These are phyloP conservation scores for Muscicapa comitata DNA, from an alignment of 2,797 vertebrate genomes.

Conservation along the genomic window DNA sequence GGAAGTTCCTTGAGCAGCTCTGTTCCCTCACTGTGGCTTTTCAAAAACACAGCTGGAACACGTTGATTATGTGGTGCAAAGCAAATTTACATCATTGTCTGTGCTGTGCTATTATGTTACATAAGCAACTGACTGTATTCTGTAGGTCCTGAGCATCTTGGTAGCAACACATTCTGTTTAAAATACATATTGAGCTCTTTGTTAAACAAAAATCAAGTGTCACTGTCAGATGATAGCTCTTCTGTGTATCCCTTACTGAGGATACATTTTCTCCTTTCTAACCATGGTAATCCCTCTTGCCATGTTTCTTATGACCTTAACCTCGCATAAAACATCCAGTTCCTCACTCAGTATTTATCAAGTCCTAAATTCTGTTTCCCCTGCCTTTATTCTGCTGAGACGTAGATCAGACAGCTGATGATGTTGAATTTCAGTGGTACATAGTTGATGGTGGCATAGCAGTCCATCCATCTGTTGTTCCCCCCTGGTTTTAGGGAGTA, in stretches of 20 bases:
- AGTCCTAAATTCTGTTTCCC: neutral
- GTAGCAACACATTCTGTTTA: neutral
- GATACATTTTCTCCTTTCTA: neutral
- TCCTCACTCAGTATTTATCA: neutral
- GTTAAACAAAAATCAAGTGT: neutral
- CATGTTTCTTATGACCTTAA: neutral
- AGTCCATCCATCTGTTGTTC: neutral
- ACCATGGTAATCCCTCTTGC: neutral
- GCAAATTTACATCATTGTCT: neutral
- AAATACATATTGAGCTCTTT: neutral
- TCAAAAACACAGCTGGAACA: neutral
- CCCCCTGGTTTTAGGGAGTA: neutral
- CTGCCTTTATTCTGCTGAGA: neutral
- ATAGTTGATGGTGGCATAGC: neutral
- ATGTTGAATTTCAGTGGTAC: neutral
- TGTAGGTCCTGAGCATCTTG: neutral
- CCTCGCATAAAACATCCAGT: neutral
- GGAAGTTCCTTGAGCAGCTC: neutral
- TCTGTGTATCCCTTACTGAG: neutral
- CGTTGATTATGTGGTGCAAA: neutral
- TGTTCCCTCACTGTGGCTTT: neutral
- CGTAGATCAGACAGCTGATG: neutral
- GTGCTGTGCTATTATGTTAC: neutral
- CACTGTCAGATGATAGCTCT: neutral
- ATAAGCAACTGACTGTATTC: neutral